Evolutionary conservation across 64 coral and sea anemone species (phyloP).

Genomic region (Montipora capricornis): DNA sequence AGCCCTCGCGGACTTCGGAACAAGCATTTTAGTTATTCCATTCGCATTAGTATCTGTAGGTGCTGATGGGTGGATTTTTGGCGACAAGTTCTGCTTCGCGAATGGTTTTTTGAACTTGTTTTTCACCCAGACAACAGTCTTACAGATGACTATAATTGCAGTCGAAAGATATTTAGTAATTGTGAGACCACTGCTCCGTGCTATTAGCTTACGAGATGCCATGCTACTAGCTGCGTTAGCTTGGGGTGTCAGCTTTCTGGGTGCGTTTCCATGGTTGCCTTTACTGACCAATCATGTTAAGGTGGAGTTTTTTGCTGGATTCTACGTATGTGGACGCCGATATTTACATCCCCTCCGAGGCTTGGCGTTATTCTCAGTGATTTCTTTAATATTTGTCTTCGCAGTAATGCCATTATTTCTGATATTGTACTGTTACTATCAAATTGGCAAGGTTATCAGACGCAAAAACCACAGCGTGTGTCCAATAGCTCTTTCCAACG

Average conservation of each 20-base stretch:
- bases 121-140: conserved; percentile 86
- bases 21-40: conserved; percentile 70
- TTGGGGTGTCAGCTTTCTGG: conserved; percentile 53
- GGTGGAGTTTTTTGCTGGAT: conserved; percentile 71
- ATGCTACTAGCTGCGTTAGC: conserved; percentile 7
- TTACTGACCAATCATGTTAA: conserved; percentile 47
- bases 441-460: conserved; percentile 55
- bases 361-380: conserved; percentile 29
- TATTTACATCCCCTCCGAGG: conserved; percentile 52
- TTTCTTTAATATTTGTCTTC: conserved; percentile 10
- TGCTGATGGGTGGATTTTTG: conserved; percentile 70
- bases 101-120: conserved; percentile 85
- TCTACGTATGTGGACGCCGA: conserved; percentile 72
- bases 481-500: conserved; percentile 63
- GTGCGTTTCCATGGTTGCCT: conserved; percentile 73
- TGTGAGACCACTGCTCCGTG: not conserved
- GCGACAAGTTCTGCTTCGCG: conserved; percentile 49
- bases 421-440: conserved; percentile 73
- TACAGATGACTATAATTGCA: conserved; percentile 67
- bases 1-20: conserved; percentile 72
- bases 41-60: conserved; percentile 68
- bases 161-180: conserved; percentile 86
- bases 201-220: conserved; percentile 20
- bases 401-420: conserved; percentile 51
- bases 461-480: conserved; percentile 24